Evolutionary conservation across 37 sponge, comb jelly and placozoan genomes (phyloP).

Genomic region (Spongilla lacustris): DNA sequence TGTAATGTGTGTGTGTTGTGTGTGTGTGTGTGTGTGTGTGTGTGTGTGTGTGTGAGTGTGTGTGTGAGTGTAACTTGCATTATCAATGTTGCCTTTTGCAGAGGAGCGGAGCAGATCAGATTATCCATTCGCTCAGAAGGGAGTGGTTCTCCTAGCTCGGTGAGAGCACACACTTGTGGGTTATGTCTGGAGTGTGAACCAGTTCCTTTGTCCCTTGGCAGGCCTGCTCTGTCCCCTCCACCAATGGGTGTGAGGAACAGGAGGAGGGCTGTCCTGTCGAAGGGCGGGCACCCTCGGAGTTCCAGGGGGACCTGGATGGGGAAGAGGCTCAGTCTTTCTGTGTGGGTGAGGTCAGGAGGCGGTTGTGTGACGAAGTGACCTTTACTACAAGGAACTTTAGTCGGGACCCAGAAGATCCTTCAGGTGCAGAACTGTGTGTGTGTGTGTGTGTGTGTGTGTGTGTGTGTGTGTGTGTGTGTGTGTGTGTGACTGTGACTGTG

Average conservation of each 20-base stretch:
- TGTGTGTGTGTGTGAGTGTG: not conserved
- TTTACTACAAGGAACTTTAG: slow-evolving; percentile 52
- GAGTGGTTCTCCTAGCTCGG: not conserved
- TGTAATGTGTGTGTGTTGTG: not conserved
- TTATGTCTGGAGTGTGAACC: slow-evolving; percentile 17
- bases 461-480: not conserved
- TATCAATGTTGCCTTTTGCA: not conserved
- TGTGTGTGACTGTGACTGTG: not conserved
- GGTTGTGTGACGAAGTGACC: slow-evolving; percentile 45
- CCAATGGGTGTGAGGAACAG: not conserved
- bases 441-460: not conserved
- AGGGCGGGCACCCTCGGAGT: not conserved
- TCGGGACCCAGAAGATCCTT: slow-evolving; percentile 87
- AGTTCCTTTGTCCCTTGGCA: not conserved
- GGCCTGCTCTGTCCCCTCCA: not conserved
- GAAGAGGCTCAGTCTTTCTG: slow-evolving; percentile 57
- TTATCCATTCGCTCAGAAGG: slow-evolving; percentile 51
- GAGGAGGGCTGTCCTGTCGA: not conserved
- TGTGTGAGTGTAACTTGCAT: too few species aligned
- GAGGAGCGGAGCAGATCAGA: not conserved
- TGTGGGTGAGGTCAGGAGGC: slow-evolving; percentile 74
- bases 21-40: not conserved
- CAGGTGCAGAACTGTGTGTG: slow-evolving; percentile 56
- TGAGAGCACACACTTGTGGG: not conserved
- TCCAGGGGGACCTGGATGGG: not conserved